Base-by-base conservation (phyloP, 2,113 vertebrate genomes). In the Equus quagga region DNA sequence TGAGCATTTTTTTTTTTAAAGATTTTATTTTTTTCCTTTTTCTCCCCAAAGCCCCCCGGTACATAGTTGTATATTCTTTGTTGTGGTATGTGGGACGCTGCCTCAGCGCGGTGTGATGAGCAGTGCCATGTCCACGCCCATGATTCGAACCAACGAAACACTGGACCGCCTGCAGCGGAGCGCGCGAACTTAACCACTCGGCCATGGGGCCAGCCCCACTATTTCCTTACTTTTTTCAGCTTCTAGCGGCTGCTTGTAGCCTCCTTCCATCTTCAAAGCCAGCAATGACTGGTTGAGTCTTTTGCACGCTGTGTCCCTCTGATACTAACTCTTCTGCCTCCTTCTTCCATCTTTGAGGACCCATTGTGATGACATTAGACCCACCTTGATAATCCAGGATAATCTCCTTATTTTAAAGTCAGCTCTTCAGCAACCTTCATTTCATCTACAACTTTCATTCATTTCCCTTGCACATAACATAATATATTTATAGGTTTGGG, bases 301-400 rank as follows among this genome's bases (percentile, higher is more conserved):
- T 75, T 96, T 33, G 64, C 41, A 33, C 8, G 6, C 88, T 36
- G 4, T n/a, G 44, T 82, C 28, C 41, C 36, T 86, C 73, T 70
- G 28, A 92, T 80, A 70, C 19, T 92, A 31, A 56, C 76, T 75
- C 49, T 76, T 93, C 33, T 72, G 36, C 51, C 33, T 93, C 18
- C 19, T 41, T 89, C 17, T 78, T 93, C 21, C 12, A 31, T 19
- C 17, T 95, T 44, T 58, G 28, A 93, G 44, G 64, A 91, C 31
- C 18, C 54, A 23, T 51, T 56, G 18, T 82, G 64, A 70, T 96
- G 69, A 64, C 21, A 76, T 18, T 73, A 18, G 33, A 44, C 15
- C 19, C 51, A 86, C 17, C 6, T 78, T 56, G 44, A 58, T 97
- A 90, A 90, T 76, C 60, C 18, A 89, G 44, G 70, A 51, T 97